phyloP scores from a whole-genome alignment of 2,113 vertebrate genomes.

The Ictidomys tridecemlineatus region DNA sequence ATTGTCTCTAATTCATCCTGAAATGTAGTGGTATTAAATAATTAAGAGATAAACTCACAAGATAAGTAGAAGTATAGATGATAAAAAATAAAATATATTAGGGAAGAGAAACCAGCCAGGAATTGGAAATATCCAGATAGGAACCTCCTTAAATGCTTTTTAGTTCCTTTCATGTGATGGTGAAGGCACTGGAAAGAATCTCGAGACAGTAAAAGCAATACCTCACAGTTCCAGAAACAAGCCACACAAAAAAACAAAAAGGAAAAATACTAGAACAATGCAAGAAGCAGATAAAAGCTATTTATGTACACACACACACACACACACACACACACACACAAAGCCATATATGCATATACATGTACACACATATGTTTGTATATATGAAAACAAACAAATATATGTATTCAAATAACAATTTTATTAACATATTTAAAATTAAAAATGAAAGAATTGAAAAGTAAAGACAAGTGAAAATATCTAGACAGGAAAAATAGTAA shows the following conservation, averaged over 20 bases:
- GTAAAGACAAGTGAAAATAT: not conserved
- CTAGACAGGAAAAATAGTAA: not conserved
- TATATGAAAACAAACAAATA: no score
- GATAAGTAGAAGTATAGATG: not conserved
- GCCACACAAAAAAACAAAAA: not conserved
- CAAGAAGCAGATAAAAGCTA: not conserved
- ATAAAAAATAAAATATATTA: not conserved
- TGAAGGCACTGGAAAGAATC: not conserved
- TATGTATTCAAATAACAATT: no score
- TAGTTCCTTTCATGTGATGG: not conserved
- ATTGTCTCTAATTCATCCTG: not conserved
- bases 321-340: no score
- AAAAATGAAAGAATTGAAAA: not conserved
- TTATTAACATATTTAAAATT: not conserved
- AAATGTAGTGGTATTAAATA: not conserved
- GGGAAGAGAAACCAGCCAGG: not conserved
- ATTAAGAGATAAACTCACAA: not conserved
- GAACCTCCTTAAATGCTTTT: not conserved
- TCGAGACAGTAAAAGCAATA: not conserved
- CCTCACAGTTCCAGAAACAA: not conserved
- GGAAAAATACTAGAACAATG: not conserved
- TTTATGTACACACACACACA: no score
- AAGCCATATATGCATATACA: not conserved
- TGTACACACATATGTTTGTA: no score
- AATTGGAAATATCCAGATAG: not conserved